Percentiles rank a stretch among this genome's conserved stretches.
phyloP scores from a whole-genome alignment of 2,113 vertebrate species.

The Siniperca knerii region DNA sequence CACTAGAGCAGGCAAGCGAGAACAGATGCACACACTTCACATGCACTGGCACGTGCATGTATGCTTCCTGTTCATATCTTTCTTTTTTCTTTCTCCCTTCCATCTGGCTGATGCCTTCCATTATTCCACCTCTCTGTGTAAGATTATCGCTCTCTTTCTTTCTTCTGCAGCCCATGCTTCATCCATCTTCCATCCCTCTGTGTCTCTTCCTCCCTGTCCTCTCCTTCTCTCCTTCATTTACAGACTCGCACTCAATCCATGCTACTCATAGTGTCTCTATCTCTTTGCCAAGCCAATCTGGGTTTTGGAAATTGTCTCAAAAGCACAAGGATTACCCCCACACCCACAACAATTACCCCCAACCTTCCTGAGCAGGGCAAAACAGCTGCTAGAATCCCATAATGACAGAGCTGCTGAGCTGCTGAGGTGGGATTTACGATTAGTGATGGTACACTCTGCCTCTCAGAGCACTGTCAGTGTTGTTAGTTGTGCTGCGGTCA shows the following conservation, averaged over 20 bases:
- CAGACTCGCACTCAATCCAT: constrained; percentile 47
- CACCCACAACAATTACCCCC: constrained; percentile 56
- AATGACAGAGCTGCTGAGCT: constrained; percentile 51
- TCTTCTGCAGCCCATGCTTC: constrained; percentile 47
- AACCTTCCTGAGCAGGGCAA: constrained; percentile 45
- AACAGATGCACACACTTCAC: constrained; percentile 61
- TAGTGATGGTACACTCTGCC: constrained; percentile 33
- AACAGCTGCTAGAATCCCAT: constrained; percentile 37
- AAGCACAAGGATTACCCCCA: constrained; percentile 59
- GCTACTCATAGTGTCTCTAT: constrained; percentile 39
- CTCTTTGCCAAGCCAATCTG: constrained; percentile 61
- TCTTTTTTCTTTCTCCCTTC: constrained; percentile 42
- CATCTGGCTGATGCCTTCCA: constrained; percentile 60
- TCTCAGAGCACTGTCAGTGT: constrained; percentile 25
- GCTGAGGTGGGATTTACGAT: constrained; percentile 57
- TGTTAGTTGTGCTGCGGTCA: constrained; percentile 17
- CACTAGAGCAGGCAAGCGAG: constrained; percentile 53
- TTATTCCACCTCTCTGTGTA: constrained; percentile 46
- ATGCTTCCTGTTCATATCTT: constrained; percentile 46
- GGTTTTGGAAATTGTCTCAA: constrained; percentile 60
- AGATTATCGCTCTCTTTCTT: constrained; percentile 25
- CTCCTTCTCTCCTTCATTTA: constrained; percentile 7
- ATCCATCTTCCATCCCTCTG: constrained; percentile 32
- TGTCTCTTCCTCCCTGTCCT: constrained; percentile 16
- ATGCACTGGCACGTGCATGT: constrained; percentile 51